A percentile compares a stretch with the other conserved stretches of the same genome.
phyloP scores from a whole-genome alignment of 2,113 vertebrate genomes.

The Ancistrus triradiatus region DNA sequence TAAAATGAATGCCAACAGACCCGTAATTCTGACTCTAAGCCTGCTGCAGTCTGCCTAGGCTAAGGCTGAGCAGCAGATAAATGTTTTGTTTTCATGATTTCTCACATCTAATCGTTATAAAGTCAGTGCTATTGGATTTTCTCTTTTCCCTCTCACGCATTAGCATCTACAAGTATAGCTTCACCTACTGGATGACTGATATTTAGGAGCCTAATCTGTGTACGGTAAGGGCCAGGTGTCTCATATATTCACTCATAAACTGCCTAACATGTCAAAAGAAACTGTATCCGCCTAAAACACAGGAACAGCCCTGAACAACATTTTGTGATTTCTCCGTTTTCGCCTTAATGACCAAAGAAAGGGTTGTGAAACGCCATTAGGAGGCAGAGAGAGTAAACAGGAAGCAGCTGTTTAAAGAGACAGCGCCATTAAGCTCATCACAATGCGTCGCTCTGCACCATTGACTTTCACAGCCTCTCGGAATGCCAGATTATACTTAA shows the following conservation, averaged over 20 bases:
- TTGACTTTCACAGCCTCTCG: slow-evolving; percentile 60
- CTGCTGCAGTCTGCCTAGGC: neutral
- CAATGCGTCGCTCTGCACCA: slow-evolving; percentile 58
- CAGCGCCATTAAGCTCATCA: slow-evolving; percentile 60
- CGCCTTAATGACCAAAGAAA: slow-evolving; percentile 12
- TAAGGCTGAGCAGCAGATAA: slow-evolving; percentile 12
- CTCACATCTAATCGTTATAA: neutral
- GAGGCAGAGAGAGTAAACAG: slow-evolving; percentile 52
- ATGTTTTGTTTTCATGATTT: slow-evolving; percentile 9
- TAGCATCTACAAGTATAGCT: slow-evolving; percentile 17
- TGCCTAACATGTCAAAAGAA: neutral
- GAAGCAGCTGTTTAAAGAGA: slow-evolving; percentile 56
- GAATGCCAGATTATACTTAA: slow-evolving; percentile 67
- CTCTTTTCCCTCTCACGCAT: neutral
- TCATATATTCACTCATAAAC: neutral
- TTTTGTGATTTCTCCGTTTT: slow-evolving; percentile 25
- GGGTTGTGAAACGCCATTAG: slow-evolving; percentile 39
- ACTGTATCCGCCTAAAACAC: slow-evolving; percentile 1
- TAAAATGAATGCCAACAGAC: slow-evolving; percentile 61
- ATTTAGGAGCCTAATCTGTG: too few relatives aligned
- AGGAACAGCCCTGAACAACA: neutral
- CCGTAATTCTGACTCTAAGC: slow-evolving; percentile 27
- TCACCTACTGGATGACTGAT: too few relatives aligned
- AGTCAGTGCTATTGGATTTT: neutral
- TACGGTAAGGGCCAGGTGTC: neutral